Conservation (phyloP, 2,888 invertebrate species). For the Mimachlamys varia region DNA sequence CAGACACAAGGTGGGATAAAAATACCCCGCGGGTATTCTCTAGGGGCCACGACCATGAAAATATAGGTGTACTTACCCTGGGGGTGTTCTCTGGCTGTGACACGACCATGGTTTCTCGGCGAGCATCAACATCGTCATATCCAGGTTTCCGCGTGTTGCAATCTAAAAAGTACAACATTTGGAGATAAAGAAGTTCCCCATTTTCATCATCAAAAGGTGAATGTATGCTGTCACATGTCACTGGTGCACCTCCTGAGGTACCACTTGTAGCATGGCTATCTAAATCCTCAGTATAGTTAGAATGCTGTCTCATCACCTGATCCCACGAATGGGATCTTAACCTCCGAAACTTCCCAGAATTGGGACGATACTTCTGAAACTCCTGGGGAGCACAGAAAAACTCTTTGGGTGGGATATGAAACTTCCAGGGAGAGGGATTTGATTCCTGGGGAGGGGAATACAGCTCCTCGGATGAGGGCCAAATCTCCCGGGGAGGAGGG, state of each 20-base stretch:
- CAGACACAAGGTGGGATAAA: too few species aligned
- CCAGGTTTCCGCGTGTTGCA: conserved; percentile 46
- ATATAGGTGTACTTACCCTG: conserved; percentile 53
- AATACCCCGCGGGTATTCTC: conserved; percentile 60
- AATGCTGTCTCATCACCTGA: not conserved
- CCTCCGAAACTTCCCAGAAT: not conserved
- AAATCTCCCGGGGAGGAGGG: not conserved
- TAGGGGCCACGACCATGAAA: conserved; percentile 63
- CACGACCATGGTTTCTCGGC: conserved; percentile 72
- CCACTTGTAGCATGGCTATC: not conserved
- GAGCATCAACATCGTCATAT: conserved; percentile 50
- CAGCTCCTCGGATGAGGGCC: not conserved
- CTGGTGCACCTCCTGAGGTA: not conserved
- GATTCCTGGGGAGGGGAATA: not conserved
- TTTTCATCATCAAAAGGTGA: conserved; percentile 37
- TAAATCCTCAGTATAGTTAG: not conserved
- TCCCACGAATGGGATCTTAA: not conserved
- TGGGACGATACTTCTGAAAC: not conserved
- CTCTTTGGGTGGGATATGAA: not conserved
- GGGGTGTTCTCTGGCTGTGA: conserved; percentile 61
- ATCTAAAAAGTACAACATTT: conserved; percentile 54
- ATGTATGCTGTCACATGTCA: not conserved
- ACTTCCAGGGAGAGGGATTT: not conserved
- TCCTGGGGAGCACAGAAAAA: not conserved
- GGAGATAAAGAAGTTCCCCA: conserved; percentile 45